A percentile compares a stretch with the other conserved stretches of the same genome.
These are phyloP conservation scores for Tubulanus polymorphus DNA, from an alignment of 2,888 invertebrate genomes.

Conservation along the genomic window DNA sequence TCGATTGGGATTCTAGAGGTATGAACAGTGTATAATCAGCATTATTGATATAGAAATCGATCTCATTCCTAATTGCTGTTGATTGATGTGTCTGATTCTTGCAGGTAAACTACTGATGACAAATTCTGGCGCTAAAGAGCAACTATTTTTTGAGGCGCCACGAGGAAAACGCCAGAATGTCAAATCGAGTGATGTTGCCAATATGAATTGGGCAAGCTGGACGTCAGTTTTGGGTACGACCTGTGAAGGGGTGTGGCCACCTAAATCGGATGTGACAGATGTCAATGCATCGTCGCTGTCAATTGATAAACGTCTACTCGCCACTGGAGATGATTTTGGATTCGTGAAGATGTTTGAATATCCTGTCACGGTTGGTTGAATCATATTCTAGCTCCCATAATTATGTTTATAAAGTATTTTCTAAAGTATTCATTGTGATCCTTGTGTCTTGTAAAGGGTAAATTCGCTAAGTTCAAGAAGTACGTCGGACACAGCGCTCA, in stretches of 20 bases:
- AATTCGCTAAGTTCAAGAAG: slow-evolving; percentile 52
- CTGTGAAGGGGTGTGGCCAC: slow-evolving; percentile 54
- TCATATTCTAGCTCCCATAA: background rate
- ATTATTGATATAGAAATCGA: no score
- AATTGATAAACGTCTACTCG: slow-evolving; percentile 43
- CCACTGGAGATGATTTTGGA: slow-evolving; percentile 55
- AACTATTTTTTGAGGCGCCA: slow-evolving; percentile 55
- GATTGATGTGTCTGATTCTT: slow-evolving; percentile 1
- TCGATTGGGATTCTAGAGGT: slow-evolving; percentile 54
- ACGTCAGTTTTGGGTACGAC: slow-evolving; percentile 52
- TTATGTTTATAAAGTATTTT: background rate
- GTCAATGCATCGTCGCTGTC: slow-evolving; percentile 51
- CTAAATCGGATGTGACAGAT: slow-evolving; percentile 54
- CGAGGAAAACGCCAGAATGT: slow-evolving; percentile 50
- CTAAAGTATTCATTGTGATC: background rate
- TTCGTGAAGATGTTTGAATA: slow-evolving; percentile 54
- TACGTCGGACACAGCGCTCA: slow-evolving; percentile 54
- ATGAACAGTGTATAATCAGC: no score
- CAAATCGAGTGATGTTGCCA: slow-evolving; percentile 43
- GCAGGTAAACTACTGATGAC: slow-evolving; percentile 50
- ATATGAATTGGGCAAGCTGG: slow-evolving; percentile 52
- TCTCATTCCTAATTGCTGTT: no score
- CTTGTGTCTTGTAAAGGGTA: slow-evolving; percentile 40
- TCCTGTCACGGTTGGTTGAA: slow-evolving; percentile 47
- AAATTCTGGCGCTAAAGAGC: slow-evolving; percentile 53